Percentiles rank a stretch among this genome's conserved stretches.
Conservation (phyloP, 92 coral and sea anemone genomes). For the Muricea muricata region DNA sequence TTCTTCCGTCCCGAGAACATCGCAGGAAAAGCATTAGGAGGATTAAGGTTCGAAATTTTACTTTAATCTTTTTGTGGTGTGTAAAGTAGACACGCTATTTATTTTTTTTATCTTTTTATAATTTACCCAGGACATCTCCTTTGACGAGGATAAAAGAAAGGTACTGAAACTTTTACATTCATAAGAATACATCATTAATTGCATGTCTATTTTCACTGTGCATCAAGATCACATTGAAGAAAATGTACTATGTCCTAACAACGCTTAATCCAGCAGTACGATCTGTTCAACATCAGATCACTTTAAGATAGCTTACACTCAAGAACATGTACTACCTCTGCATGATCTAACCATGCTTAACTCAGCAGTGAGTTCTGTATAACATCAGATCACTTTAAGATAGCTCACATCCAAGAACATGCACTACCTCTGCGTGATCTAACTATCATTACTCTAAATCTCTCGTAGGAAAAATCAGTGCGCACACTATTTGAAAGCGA, state of each 20-base stretch:
- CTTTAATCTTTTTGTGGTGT: too few species aligned
- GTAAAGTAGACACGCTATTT: not conserved
- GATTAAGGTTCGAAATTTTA: constrained; percentile 66
- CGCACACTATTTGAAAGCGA: constrained; percentile 60
- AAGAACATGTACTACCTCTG: not conserved
- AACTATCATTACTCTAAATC: not conserved
- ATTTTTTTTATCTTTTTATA: not conserved
- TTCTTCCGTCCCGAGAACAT: constrained; percentile 93
- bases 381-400: too few species aligned
- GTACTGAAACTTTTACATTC: not conserved
- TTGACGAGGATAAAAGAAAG: constrained; percentile 34
- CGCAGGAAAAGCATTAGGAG: constrained; percentile 77
- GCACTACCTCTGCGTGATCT: too few species aligned
- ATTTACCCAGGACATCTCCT: constrained; percentile 48
- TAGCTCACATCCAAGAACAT: not conserved
- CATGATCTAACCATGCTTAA: not conserved
- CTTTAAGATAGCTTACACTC: not conserved
- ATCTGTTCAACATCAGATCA: not conserved
- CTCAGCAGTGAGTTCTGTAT: too few species aligned
- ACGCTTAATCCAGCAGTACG: not conserved
- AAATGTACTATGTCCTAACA: not conserved
- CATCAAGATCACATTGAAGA: too few species aligned
- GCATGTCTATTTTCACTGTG: too few species aligned
- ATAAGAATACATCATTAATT: too few species aligned
- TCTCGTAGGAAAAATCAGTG: not conserved